A percentile compares a stretch with the other conserved stretches of the same genome.
Evolutionary conservation across 92 coral and sea anemone species (phyloP).

Genomic region (Porites cylindrica): DNA sequence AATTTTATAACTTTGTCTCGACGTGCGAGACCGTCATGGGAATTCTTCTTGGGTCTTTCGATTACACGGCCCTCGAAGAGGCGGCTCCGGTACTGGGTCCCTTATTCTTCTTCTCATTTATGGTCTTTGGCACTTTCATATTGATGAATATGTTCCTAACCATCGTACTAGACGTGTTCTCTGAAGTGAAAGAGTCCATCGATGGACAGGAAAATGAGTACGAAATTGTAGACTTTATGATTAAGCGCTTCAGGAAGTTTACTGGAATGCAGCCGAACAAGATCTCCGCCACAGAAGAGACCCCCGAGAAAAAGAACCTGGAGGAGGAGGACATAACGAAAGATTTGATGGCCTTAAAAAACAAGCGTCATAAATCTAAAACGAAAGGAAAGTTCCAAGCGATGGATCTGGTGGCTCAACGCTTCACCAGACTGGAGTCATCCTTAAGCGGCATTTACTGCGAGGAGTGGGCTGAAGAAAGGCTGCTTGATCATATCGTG

Average conservation of each 20-base stretch:
- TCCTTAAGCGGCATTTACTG: constrained; percentile 80
- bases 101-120: constrained; percentile 85
- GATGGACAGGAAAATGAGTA: constrained; percentile 81
- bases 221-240: constrained; percentile 89
- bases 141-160: constrained; percentile 93
- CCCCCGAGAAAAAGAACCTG: constrained; percentile 64
- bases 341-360: constrained; percentile 63
- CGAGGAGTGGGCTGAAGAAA: constrained; percentile 93
- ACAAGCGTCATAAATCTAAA: constrained; percentile 54
- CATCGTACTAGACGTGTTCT: constrained; percentile 88
- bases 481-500: constrained; percentile 82
- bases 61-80: constrained; percentile 73
- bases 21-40: constrained; percentile 92
- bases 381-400: constrained; percentile 51
- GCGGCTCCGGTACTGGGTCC: constrained; percentile 88
- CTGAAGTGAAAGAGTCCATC: constrained; percentile 78
- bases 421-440: constrained; percentile 81
- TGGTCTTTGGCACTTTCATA: constrained; percentile 93
- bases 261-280: constrained; percentile 86
- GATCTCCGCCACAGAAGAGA: constrained; percentile 53
- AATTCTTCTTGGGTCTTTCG: constrained; percentile 88
- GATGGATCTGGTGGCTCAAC: constrained; percentile 66
- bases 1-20: constrained; percentile 77
- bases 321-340: constrained; percentile 48
- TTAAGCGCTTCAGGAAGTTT: constrained; percentile 80